These are phyloP conservation scores for Drosophila merina DNA, from an alignment of 2,888 invertebrate genomes.

Conservation along the genomic window DNA sequence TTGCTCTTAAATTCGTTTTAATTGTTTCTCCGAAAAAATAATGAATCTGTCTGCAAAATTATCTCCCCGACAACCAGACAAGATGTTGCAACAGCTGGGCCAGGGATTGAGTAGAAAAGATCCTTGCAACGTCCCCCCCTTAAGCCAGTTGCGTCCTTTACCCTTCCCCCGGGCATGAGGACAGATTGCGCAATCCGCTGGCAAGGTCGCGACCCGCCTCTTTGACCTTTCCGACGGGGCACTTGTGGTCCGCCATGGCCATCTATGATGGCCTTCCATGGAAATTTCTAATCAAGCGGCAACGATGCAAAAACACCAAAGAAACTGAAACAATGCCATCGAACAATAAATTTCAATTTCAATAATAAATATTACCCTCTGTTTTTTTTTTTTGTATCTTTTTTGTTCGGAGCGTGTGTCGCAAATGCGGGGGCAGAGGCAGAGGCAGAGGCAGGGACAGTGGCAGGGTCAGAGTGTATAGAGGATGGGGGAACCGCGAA, in stretches of 20 bases:
- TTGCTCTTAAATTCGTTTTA: neutral
- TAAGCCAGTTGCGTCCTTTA: neutral
- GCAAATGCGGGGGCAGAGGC: neutral
- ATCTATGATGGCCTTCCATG: conserved; percentile 44
- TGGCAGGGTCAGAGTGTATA: neutral
- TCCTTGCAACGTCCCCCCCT: conserved; percentile 7
- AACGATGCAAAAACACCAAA: conserved; percentile 52
- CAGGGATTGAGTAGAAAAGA: neutral
- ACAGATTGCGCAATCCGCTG: conserved; percentile 45
- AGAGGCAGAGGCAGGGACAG: neutral
- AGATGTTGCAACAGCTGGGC: conserved; percentile 17
- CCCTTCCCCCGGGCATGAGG: conserved; percentile 11
- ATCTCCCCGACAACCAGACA: neutral
- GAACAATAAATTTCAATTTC: conserved; percentile 69
- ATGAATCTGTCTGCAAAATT: neutral
- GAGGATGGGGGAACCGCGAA: conserved; percentile 33
- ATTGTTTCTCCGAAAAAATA: neutral
- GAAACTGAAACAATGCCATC: conserved; percentile 38
- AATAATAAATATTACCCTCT: conserved; percentile 49
- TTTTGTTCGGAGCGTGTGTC: conserved; percentile 19
- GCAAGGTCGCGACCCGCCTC: conserved; percentile 17
- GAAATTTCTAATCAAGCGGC: conserved; percentile 54
- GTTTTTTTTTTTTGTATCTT: neutral
- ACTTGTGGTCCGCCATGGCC: conserved; percentile 26
- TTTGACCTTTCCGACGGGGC: conserved; percentile 32